A percentile compares a stretch with the other conserved stretches of the same genome.
These are phyloP conservation scores for Scaptomyza pallida DNA, from an alignment of 1,140 invertebrate genomes.

Conservation along the genomic window DNA sequence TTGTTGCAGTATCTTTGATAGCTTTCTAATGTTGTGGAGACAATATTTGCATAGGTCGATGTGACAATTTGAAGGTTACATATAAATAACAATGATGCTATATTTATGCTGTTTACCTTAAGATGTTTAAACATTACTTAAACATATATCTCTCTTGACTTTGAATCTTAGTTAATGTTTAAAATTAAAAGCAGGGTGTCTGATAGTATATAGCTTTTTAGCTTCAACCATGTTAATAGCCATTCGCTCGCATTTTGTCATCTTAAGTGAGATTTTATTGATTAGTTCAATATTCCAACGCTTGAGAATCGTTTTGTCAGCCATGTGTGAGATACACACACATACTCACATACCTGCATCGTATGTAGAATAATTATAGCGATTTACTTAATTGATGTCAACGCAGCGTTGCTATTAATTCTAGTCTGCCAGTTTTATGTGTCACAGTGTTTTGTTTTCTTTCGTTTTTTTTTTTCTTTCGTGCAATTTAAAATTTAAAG, in stretches of 20 bases:
- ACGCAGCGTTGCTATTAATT: conserved; percentile 57
- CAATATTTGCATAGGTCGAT: not conserved
- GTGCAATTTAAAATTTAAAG: conserved; percentile 60
- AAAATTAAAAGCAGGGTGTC: too few species aligned
- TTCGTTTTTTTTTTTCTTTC: too few species aligned
- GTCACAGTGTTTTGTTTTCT: conserved; percentile 43
- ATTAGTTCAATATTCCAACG: conserved; percentile 53
- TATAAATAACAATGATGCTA: not conserved
- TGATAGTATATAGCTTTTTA: not conserved
- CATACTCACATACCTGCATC: not conserved
- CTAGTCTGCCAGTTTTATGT: conserved; percentile 46
- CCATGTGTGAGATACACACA: conserved; percentile 12
- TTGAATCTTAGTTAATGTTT: too few species aligned
- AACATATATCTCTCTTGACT: too few species aligned
- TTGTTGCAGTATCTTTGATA: too few species aligned
- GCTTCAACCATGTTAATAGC: conserved; percentile 14
- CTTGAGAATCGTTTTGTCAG: not conserved
- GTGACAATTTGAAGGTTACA: not conserved
- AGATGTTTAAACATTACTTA: not conserved
- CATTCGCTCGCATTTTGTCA: conserved; percentile 55
- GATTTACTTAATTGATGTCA: conserved; percentile 78
- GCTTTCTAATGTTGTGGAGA: too few species aligned
- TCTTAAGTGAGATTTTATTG: conserved; percentile 64
- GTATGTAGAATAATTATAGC: conserved; percentile 60
- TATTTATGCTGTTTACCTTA: not conserved